phyloP scores from a whole-genome alignment of 2,113 vertebrate genomes.

The Hippocampus guttulatus region DNA sequence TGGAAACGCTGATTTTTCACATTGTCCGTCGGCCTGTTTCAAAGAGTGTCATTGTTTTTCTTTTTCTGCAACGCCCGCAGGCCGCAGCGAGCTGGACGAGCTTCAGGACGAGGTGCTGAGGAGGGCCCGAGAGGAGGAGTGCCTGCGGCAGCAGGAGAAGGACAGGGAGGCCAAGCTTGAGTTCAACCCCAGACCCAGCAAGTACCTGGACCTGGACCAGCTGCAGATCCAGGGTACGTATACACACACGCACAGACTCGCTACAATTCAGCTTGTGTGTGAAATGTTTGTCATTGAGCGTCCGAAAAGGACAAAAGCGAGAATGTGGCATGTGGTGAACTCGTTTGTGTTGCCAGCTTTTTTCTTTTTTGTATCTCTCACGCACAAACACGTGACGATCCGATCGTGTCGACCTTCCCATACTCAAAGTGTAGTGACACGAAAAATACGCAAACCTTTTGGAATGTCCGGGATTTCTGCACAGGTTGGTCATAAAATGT shows the following conservation, averaged over 20 bases:
- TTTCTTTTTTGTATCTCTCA: constrained; percentile 22
- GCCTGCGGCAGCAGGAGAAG: constrained; percentile 86
- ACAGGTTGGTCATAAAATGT: no score
- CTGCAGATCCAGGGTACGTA: constrained; percentile 88
- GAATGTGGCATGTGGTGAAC: constrained; percentile 8
- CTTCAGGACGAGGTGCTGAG: constrained; percentile 92
- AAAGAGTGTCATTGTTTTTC: constrained; percentile 10
- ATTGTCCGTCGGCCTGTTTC: no score
- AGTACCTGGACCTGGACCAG: constrained; percentile 97
- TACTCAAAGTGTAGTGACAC: no score
- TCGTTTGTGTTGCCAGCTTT: not conserved
- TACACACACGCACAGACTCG: not conserved
- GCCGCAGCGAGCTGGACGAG: constrained; percentile 89
- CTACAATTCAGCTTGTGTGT: not conserved
- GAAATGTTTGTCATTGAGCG: constrained; percentile 22
- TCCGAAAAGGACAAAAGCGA: constrained; percentile 35
- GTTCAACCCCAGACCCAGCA: constrained; percentile 95
- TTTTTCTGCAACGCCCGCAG: constrained; percentile 58
- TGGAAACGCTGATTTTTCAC: no score
- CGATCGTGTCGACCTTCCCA: no score
- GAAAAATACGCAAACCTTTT: no score
- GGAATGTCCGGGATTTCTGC: no score
- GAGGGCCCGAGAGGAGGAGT: constrained; percentile 86
- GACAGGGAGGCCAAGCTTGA: constrained; percentile 87
- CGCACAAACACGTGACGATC: no score